Evolutionary conservation across 2,888 invertebrate genomes (phyloP).

Genomic region (Caenorhabditis virilis): DNA sequence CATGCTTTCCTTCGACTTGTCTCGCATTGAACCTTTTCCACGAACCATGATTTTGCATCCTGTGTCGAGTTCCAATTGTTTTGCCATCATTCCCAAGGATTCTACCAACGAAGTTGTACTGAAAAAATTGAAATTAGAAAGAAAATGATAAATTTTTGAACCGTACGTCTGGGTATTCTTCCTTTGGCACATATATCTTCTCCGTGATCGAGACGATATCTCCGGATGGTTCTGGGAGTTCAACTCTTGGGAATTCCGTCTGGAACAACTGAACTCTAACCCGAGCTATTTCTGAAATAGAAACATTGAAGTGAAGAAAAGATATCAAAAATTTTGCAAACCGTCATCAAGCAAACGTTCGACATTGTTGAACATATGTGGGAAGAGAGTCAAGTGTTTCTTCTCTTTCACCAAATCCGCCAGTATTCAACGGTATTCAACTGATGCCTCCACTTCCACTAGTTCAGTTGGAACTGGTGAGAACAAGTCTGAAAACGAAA

Average conservation of each 20-base stretch:
- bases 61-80: constrained; percentile 98
- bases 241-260: constrained; percentile 92
- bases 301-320: background rate
- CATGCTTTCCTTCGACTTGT: constrained; percentile 81
- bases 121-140: constrained; percentile 74
- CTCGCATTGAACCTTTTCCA: constrained; percentile 76
- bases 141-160: constrained; percentile 22
- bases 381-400: constrained; percentile 57
- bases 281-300: constrained; percentile 88
- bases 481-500: constrained; percentile 14
- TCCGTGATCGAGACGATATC: constrained; percentile 87
- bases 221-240: constrained; percentile 60
- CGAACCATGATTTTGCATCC: constrained; percentile 99
- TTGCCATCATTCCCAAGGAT: constrained; percentile 99
- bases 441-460: constrained; percentile 34
- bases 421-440: constrained; percentile 59
- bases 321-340: no score
- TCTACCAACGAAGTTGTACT: constrained; percentile 99
- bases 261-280: constrained; percentile 93
- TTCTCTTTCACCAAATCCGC: constrained; percentile 58
- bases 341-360: constrained; percentile 60
- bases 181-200: constrained; percentile 98
- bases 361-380: constrained; percentile 57
- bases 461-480: constrained; percentile 22
- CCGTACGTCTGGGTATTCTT: constrained; percentile 97